Base-by-base conservation (phyloP, 2,113 vertebrate species). In the Plecotus auritus region DNA sequence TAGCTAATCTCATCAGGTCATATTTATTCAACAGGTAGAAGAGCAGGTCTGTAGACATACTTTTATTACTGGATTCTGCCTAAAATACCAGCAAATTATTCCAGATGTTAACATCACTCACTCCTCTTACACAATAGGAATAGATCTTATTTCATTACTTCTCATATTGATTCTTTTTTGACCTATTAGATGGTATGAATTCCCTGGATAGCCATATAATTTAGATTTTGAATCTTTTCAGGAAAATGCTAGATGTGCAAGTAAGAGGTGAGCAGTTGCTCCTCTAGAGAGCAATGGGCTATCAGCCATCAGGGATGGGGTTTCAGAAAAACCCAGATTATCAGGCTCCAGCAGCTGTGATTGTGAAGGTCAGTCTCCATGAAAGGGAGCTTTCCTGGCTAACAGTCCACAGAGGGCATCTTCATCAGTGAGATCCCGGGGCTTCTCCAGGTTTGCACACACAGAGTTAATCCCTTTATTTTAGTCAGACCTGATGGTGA, bases 21-120 rank as follows among this genome's bases (percentile, higher is more conserved):
- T 84, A 67, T 91, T 78, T 49, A 45, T 87, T 42, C 54, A 74
- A 23, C 2, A 87, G 49, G n/a, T 40, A 74, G 12, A 37, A 66
- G 10, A 85, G 40, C 26, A 95, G 67, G 22, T 84, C 28, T 88
- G 20, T 7, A 40, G 11, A 54, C 2, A 45, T 37, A 5, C 23
- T 85, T 80, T 82, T 3, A 78, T 64, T 88, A 81, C 11, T 85
- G 13, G 45, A 85, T 80, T 81, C 18, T 85, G 12, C 10, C 22
- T 85, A 45, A 85, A 54, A 54, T 32, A 80, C 18, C 23, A 37
- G 14, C 8, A 70, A 93, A 42, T 61, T 83, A 88, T 91, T 83
- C 23, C 40, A 12, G 22, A 66, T 32, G 7, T 85, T 81, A 70
- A 22, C 4, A 42, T 54, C 49, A 47, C 13, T 70, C 3, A 40